These are phyloP conservation scores for Phragmatobia fuliginosa DNA, from an alignment of 2,888 invertebrate species.

Conservation along the genomic window DNA sequence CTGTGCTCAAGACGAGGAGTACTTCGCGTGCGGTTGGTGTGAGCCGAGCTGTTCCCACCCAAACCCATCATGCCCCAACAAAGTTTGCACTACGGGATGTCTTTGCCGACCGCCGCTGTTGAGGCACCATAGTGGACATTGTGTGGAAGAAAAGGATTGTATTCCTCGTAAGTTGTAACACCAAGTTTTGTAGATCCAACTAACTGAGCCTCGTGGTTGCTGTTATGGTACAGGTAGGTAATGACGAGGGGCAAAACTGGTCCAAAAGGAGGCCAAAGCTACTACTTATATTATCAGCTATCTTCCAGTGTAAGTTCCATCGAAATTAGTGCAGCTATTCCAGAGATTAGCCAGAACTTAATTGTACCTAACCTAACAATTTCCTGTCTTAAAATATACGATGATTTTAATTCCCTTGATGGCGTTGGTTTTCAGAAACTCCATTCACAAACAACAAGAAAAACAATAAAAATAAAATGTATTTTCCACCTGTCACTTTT, in stretches of 20 bases:
- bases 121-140: conserved; percentile 69
- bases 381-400: too few species aligned
- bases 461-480: neutral
- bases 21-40: conserved; percentile 74
- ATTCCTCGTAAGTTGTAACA: conserved; percentile 56
- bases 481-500: neutral
- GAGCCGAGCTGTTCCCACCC: conserved; percentile 73
- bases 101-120: conserved; percentile 72
- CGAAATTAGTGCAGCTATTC: too few species aligned
- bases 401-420: neutral
- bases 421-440: neutral
- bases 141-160: conserved; percentile 65
- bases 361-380: too few species aligned
- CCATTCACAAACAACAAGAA: neutral
- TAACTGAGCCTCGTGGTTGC: too few species aligned
- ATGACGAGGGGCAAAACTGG: too few species aligned
- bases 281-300: too few species aligned
- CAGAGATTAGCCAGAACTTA: too few species aligned
- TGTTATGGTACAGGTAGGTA: too few species aligned
- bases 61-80: conserved; percentile 57
- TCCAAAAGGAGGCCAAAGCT: too few species aligned
- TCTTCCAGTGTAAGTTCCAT: too few species aligned
- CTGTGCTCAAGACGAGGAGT: conserved; percentile 72
- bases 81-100: conserved; percentile 70
- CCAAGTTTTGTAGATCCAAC: neutral